A percentile compares a stretch with the other conserved stretches of the same genome.
phyloP scores from a whole-genome alignment of 2,888 invertebrate species.

The Dryocosmus kuriphilus region DNA sequence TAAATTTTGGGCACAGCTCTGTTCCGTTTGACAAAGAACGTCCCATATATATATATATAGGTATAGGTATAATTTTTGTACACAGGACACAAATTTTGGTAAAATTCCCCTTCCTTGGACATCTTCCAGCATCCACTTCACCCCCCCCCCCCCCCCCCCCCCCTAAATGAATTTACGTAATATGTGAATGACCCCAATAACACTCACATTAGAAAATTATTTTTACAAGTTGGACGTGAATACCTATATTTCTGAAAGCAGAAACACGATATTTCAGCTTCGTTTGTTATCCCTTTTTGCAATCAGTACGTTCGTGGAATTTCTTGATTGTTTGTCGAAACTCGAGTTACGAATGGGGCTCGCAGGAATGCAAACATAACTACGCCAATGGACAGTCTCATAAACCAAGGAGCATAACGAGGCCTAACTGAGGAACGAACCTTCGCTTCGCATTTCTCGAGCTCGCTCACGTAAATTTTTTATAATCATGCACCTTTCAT shows the following conservation, averaged over 20 bases:
- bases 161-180: no score
- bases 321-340: slow-evolving; percentile 37
- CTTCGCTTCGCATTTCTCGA: slow-evolving; percentile 20
- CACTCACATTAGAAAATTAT: background rate
- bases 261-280: background rate
- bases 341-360: slow-evolving; percentile 27
- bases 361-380: slow-evolving; percentile 18
- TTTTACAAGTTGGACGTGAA: background rate
- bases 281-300: background rate
- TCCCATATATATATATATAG: no score
- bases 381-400: slow-evolving; percentile 41
- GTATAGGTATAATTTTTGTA: no score
- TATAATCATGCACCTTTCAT: slow-evolving; percentile 6
- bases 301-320: background rate
- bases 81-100: no score
- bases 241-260: background rate
- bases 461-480: slow-evolving; percentile 23
- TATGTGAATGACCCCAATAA: no score
- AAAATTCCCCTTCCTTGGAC: no score
- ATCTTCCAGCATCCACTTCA: no score
- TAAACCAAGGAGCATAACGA: slow-evolving; percentile 35
- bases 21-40: no score
- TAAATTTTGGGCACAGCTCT: no score
- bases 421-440: slow-evolving; percentile 18
- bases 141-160: no score